phyloP scores from a whole-genome alignment of 1,140 invertebrate genomes.

The Hypothenemus hampei region DNA sequence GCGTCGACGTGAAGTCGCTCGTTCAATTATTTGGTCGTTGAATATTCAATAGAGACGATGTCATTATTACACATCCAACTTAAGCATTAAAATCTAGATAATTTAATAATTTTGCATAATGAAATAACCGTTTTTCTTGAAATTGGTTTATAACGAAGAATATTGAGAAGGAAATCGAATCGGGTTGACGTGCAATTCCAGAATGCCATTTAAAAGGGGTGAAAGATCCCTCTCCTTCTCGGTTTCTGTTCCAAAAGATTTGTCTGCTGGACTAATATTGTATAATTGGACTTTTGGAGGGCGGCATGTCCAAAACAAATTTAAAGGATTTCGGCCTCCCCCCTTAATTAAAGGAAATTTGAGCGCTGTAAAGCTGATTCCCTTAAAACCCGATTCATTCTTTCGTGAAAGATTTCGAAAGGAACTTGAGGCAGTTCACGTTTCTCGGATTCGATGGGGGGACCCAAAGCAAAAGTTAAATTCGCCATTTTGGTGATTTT shows the following conservation, averaged over 20 bases:
- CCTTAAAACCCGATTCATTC: slow-evolving; percentile 7
- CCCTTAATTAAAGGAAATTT: slow-evolving; percentile 16
- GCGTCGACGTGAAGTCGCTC: no score
- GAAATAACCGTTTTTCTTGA: no score
- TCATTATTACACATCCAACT: no score
- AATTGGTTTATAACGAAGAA: no score
- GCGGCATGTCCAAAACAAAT: slow-evolving; percentile 1
- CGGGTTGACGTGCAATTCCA: no score
- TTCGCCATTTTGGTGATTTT: neutral
- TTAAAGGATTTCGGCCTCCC: neutral
- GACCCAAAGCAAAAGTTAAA: neutral
- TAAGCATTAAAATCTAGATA: no score
- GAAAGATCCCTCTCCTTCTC: neutral
- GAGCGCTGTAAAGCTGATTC: slow-evolving; percentile 8
- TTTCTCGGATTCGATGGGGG: neutral
- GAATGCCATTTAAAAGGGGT: no score
- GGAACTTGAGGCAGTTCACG: slow-evolving; percentile 1
- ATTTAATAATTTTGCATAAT: no score
- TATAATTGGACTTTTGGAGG: slow-evolving; percentile 8
- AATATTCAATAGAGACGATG: no score
- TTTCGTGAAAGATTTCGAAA: slow-evolving; percentile 7
- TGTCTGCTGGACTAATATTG: slow-evolving; percentile 9
- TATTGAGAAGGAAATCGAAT: no score
- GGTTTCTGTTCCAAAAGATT: slow-evolving; percentile 8
- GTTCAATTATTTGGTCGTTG: no score